Conservation (phyloP, 2,797 vertebrate species). For the Oceanodroma leucorhoa region DNA sequence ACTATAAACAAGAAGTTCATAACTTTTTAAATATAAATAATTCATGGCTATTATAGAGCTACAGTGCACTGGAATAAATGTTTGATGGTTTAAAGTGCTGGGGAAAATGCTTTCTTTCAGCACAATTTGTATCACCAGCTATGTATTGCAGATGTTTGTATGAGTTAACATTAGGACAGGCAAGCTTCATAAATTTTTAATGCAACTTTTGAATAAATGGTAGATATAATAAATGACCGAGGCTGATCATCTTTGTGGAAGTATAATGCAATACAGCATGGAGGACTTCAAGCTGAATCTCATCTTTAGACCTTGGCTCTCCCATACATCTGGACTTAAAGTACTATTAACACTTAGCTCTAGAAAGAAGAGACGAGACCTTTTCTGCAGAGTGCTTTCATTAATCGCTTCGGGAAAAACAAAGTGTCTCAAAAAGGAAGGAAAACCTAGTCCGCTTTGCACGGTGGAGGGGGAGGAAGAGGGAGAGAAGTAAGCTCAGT, state of each 20-base stretch:
- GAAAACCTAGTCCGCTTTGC: not conserved
- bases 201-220: not conserved
- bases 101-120: not conserved
- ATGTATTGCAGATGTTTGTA: not conserved
- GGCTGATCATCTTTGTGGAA: not conserved
- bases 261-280: not conserved
- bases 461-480: not conserved
- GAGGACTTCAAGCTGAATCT: not conserved
- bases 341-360: not conserved
- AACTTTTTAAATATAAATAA: not conserved
- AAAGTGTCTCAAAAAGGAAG: not conserved
- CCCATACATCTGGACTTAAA: not conserved
- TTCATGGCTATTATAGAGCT: not conserved
- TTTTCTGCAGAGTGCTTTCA: not conserved
- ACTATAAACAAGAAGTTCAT: not conserved
- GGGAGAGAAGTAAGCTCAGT: not conserved
- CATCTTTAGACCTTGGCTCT: not conserved
- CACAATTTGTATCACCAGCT: not conserved
- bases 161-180: not conserved
- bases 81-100: conserved; percentile 7
- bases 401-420: not conserved
- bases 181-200: not conserved
- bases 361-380: not conserved
- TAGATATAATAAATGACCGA: not conserved
- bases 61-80: not conserved